Evolutionary conservation across 2,888 invertebrate species (phyloP), one percentile per base, ranked within the genome.

Genomic region (Salticus scenicus): DNA sequence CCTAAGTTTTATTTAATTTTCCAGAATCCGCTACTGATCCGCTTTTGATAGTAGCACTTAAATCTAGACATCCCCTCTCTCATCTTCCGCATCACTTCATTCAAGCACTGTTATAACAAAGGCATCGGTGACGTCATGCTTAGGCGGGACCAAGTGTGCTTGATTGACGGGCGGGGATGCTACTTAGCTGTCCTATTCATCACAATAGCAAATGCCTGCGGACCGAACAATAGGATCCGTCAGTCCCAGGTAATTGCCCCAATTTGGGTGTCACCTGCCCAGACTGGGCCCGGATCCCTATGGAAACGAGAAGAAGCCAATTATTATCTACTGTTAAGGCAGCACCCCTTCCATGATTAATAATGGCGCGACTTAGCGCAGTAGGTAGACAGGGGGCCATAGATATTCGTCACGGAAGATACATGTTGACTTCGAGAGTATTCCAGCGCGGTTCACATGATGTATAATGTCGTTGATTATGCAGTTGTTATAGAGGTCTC

Each of bases 181-280:
- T 66, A 82, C 72, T 82, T 87, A 87, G 67, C 78, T 87, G 87
- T 87, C 87, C 81, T 73, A 87, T 87, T 87, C 87, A 82, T 87
- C 87, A 87, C 86, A 42, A 57, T 71, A 42, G 76, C 80, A 80
- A 84, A 87, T 78, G 79, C 77, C 74, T 63, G 28, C 33, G 67
- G 57, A 73, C 67, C 76, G 75, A 76, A 87, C 86, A 86, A 86
- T 80, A 76, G 76, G 76, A 75, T 74, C 75, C 86, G 86, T 86
- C 86, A 86, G 78, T 80, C 72, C 66, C 87, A 87, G 87, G 87
- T 87, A 87, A 87, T 87, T 87, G 87, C 74, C 63, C 73, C 87
- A 87, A 87, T 87, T 87, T 87, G 79, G 87, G 79, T 79, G 83
- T 87, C 87, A 87, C 87, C 87, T 87, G 87, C 80, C 83, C 72